phyloP scores from a whole-genome alignment of 1,140 invertebrate genomes.

The Lepidurus arcticus region DNA sequence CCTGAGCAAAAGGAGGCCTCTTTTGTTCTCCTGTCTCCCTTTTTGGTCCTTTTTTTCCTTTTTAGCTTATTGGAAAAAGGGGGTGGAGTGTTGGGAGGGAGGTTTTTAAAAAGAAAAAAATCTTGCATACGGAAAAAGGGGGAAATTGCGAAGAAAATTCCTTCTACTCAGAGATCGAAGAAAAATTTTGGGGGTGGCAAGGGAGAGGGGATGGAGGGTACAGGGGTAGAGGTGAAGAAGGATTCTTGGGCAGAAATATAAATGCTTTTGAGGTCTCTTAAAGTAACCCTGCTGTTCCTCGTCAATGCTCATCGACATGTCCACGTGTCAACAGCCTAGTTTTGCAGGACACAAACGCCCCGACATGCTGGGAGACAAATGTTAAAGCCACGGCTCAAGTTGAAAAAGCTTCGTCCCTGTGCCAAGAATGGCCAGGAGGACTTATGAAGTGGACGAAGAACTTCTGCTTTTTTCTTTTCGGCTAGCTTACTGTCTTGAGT shows the following conservation, averaged over 20 bases:
- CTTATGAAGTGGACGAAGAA: neutral
- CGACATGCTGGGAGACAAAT: constrained; percentile 9
- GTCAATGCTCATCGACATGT: constrained; percentile 18
- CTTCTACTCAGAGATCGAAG: neutral
- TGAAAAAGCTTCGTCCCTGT: neutral
- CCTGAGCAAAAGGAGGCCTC: constrained; percentile 5
- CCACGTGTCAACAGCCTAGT: constrained; percentile 17
- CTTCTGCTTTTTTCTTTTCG: neutral
- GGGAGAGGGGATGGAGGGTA: neutral
- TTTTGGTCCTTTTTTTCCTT: neutral
- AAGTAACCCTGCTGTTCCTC: constrained; percentile 18
- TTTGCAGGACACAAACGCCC: constrained; percentile 16
- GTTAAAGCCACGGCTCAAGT: neutral
- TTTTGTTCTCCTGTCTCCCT: neutral
- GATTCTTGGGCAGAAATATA: neutral
- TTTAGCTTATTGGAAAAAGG: neutral
- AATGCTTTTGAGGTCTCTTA: neutral
- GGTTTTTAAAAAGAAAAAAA: neutral
- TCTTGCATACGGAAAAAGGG: neutral
- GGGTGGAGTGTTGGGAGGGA: neutral
- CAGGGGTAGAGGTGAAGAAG: neutral
- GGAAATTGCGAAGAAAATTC: neutral
- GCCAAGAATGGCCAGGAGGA: neutral
- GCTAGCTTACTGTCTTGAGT: no score
- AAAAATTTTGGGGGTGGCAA: neutral